phyloP scores from a whole-genome alignment of 92 coral and sea anemone genomes.

The Porites lobata region DNA sequence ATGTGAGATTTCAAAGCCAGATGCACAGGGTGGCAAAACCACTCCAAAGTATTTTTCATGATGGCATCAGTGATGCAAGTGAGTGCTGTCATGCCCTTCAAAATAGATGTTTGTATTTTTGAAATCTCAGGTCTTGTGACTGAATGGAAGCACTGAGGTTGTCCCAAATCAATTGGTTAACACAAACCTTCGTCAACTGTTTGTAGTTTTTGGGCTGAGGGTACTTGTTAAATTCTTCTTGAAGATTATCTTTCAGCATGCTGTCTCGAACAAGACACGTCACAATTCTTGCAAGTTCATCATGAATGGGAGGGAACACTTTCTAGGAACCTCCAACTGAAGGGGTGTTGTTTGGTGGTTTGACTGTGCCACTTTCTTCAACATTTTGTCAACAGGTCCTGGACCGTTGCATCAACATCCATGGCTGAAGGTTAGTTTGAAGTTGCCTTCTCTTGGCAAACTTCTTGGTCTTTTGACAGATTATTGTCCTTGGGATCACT shows the following conservation, averaged over 20 bases:
- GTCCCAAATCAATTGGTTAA: constrained; percentile 59
- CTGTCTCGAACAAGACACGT: background rate
- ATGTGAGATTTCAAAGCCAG: background rate
- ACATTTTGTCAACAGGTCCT: background rate
- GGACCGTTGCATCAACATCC: background rate
- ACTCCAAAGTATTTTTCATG: background rate
- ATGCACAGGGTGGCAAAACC: background rate
- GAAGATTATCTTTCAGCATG: background rate
- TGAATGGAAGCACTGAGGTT: constrained; percentile 34
- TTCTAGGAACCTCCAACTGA: background rate
- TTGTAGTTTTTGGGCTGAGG: constrained; percentile 57
- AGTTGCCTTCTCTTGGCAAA: background rate
- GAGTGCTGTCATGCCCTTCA: constrained; percentile 44
- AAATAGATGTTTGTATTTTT: constrained; percentile 48
- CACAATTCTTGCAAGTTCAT: background rate
- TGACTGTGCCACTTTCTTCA: background rate
- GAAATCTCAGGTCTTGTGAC: constrained; percentile 49
- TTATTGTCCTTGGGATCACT: background rate
- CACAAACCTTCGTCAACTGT: constrained; percentile 40
- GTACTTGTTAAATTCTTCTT: constrained; percentile 19
- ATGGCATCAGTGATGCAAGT: constrained; percentile 48
- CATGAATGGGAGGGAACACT: constrained; percentile 6
- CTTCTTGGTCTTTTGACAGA: background rate
- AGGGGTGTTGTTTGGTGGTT: background rate
- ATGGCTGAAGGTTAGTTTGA: background rate